Evolutionary conservation across 2,888 invertebrate genomes (phyloP).

Genomic region (Mycalesis mineus): DNA sequence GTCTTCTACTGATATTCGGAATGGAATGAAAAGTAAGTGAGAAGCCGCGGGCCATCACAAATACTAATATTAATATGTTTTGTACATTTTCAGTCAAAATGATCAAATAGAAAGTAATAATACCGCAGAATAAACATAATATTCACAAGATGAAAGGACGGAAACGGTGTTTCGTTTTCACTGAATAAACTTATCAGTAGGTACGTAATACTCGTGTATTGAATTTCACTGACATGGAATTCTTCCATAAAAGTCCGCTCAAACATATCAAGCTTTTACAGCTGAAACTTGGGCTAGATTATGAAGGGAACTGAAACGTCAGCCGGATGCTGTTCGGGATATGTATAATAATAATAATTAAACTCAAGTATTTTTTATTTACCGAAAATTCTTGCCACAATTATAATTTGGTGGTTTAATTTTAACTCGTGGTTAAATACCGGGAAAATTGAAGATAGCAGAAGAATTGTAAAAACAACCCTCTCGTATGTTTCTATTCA

Average conservation of each 20-base stretch:
- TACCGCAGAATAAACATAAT: not conserved
- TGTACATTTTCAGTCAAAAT: not conserved
- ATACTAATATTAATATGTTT: not conserved
- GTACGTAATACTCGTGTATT: not conserved
- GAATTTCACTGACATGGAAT: slow-evolving; percentile 5
- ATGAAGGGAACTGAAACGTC: too few relatives aligned
- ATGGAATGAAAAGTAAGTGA: too few relatives aligned
- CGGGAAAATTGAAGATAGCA: not conserved
- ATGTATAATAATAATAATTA: too few relatives aligned
- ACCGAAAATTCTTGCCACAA: too few relatives aligned
- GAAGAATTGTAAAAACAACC: not conserved
- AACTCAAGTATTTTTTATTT: too few relatives aligned
- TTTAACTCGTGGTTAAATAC: not conserved
- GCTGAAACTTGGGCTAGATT: too few relatives aligned
- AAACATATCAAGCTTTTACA: too few relatives aligned
- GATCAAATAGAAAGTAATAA: not conserved
- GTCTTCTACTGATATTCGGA: too few relatives aligned
- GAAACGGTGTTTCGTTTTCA: not conserved
- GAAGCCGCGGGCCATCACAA: too few relatives aligned
- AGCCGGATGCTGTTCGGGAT: too few relatives aligned
- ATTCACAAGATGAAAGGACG: not conserved
- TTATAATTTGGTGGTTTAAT: too few relatives aligned
- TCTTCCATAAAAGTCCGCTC: not conserved
- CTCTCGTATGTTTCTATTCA: slow-evolving; percentile 9
- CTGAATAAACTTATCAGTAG: slow-evolving; percentile 10